phyloP scores from a whole-genome alignment of 2,888 invertebrate genomes.

The Philonicus albiceps region DNA sequence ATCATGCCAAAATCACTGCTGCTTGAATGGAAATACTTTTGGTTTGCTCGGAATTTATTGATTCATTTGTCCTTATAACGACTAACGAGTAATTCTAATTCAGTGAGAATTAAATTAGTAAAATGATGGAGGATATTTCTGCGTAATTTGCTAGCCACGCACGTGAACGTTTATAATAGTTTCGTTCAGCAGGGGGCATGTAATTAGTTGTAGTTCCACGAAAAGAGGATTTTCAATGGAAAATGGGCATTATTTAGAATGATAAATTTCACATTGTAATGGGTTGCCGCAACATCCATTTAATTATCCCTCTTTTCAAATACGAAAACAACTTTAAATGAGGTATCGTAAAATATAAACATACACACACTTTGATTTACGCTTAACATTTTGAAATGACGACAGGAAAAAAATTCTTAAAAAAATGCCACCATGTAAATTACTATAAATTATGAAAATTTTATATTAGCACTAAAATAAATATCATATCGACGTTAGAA shows the following conservation, averaged over 20 bases:
- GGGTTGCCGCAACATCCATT: neutral
- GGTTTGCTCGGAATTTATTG: neutral
- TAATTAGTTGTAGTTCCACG: neutral
- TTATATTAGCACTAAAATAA: no score
- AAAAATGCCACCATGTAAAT: no score
- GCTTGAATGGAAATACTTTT: neutral
- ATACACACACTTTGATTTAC: no score
- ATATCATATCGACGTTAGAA: no score
- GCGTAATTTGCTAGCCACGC: neutral
- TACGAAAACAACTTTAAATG: neutral
- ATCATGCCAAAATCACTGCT: neutral
- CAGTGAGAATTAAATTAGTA: neutral
- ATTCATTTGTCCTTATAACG: neutral
- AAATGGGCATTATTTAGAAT: neutral
- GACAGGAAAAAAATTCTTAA: no score
- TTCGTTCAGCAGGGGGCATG: neutral
- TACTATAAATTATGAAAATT: no score
- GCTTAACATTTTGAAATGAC: no score
- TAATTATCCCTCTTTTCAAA: neutral
- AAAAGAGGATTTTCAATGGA: neutral
- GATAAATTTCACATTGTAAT: neutral
- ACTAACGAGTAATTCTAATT: conserved; percentile 4
- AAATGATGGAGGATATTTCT: neutral
- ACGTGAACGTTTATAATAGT: neutral
- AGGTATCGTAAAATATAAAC: no score